Evolutionary conservation across 2,113 vertebrate genomes (phyloP).

Genomic region (Phocoena sinus): DNA sequence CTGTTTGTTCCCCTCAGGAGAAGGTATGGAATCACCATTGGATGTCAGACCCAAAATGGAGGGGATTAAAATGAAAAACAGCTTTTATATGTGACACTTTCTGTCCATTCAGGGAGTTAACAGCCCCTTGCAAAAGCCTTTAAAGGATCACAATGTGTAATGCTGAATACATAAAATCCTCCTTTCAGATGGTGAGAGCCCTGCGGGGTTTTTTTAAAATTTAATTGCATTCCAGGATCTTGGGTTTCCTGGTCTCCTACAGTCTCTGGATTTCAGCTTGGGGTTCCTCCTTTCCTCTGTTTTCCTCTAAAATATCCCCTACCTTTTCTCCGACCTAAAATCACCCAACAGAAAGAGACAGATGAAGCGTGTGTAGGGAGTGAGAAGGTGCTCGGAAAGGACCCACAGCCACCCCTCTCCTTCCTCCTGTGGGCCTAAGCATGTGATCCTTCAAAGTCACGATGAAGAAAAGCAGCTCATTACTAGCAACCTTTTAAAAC

Average conservation of each 20-base stretch:
- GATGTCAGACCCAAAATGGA: slow-evolving; percentile 52
- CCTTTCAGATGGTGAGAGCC: slow-evolving; percentile 46
- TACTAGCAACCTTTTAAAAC: background rate
- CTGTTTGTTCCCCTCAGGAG: slow-evolving; percentile 32
- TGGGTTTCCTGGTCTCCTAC: slow-evolving; percentile 62
- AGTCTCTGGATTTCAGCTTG: slow-evolving; percentile 55
- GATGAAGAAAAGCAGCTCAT: background rate
- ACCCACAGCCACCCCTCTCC: background rate
- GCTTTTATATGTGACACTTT: slow-evolving; percentile 58
- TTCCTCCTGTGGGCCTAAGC: background rate
- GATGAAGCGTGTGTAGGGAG: background rate
- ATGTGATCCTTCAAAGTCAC: background rate
- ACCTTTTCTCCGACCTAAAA: background rate
- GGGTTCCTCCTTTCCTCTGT: background rate
- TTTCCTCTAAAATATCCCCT: background rate
- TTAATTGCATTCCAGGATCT: slow-evolving; percentile 71
- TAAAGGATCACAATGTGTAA: slow-evolving; percentile 46
- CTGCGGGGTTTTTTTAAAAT: slow-evolving; percentile 40
- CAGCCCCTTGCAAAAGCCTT: slow-evolving; percentile 3
- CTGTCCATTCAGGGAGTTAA: background rate
- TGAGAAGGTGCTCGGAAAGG: background rate
- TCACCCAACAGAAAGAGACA: background rate
- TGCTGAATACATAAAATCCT: slow-evolving; percentile 59
- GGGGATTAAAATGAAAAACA: slow-evolving; percentile 72
- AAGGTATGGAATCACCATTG: slow-evolving; percentile 63